Conservation (phyloP, 2,113 vertebrate genomes). For the Crotophaga sulcirostris region DNA sequence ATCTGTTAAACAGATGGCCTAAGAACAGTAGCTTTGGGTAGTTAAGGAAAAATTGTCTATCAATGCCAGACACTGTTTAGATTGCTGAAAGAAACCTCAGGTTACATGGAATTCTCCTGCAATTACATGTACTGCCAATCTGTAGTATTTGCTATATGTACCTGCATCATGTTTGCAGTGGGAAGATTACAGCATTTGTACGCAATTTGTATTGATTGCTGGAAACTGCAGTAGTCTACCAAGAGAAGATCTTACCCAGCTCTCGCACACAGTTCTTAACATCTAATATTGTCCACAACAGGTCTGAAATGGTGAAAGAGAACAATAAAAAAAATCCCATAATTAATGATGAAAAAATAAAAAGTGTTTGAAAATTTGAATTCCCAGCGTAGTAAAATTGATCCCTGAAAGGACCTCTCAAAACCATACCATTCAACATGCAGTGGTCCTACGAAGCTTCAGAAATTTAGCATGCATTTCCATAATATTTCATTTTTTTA, state of each 20-base stretch:
- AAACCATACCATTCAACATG: not conserved
- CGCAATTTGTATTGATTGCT: not conserved
- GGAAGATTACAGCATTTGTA: not conserved
- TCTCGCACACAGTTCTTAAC: not conserved
- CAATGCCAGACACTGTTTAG: not conserved
- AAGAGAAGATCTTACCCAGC: not conserved
- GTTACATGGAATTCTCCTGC: not conserved
- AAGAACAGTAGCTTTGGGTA: not conserved
- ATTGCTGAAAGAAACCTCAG: not conserved
- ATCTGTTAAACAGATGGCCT: not conserved
- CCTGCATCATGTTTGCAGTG: not conserved
- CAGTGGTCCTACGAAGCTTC: not conserved
- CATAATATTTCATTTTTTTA: not conserved
- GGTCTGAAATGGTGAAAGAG: not conserved
- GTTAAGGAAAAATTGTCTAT: not conserved
- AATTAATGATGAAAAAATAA: fast-evolving
- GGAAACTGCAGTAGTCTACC: not conserved
- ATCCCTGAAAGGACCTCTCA: not conserved
- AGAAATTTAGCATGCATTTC: not conserved
- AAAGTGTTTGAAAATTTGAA: not conserved
- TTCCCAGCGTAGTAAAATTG: not conserved
- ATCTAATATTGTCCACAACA: not conserved
- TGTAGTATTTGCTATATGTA: not conserved
- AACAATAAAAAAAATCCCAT: not conserved
- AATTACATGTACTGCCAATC: not conserved